Evolutionary conservation across 2,797 vertebrate species (phyloP).

Genomic region (Parauchenoglanis ngamensis): DNA sequence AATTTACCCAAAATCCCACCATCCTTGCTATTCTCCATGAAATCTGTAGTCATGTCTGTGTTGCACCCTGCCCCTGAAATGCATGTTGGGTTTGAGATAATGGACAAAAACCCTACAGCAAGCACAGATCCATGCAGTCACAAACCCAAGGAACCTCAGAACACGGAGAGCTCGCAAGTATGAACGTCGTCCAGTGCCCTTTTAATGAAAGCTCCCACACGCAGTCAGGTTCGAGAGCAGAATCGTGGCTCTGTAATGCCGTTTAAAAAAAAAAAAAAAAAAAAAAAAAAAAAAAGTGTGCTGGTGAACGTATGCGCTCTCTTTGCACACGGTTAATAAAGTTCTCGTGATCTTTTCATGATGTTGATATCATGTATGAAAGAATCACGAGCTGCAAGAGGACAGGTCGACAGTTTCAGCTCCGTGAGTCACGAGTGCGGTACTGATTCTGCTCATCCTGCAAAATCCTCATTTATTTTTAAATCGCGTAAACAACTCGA

Average conservation of each 20-base stretch:
- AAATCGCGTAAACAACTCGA: neutral
- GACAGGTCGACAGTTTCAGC: neutral
- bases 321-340: neutral
- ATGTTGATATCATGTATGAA: neutral
- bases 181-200: neutral
- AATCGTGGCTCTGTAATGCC: neutral
- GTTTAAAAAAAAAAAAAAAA: neutral
- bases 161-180: neutral
- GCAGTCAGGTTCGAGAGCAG: neutral
- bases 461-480: neutral
- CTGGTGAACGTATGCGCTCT: too few relatives aligned
- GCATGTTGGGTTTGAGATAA: conserved; percentile 24
- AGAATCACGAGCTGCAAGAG: neutral
- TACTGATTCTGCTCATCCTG: neutral
- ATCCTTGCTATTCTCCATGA: conserved; percentile 53
- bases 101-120: conserved; percentile 41
- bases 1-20: neutral
- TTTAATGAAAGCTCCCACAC: neutral
- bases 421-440: neutral
- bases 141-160: conserved; percentile 58
- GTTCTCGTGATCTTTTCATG: neutral
- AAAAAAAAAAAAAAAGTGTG: neutral
- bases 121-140: conserved; percentile 54
- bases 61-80: neutral
- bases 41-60: neutral